Base-by-base conservation (phyloP, 2,797 vertebrate species). In the Acanthis flammea region DNA sequence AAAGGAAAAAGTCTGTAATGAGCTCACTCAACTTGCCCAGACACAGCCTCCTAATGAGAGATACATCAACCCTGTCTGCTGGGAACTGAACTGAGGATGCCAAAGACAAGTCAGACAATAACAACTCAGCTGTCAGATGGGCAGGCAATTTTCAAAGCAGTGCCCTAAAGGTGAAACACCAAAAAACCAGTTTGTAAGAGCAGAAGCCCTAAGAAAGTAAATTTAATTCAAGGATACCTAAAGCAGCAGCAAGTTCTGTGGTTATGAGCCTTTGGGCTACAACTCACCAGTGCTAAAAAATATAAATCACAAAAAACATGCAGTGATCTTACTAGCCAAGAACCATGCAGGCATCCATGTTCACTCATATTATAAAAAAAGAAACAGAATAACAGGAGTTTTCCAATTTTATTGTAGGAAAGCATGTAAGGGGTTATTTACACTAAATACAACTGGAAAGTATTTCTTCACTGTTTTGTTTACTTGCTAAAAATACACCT, bases 351-450 rank as follows among this genome's bases (percentile, higher is more conserved):
- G 35, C 53, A 53, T 11, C 14, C 10, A 15, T 1, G 21, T 47
- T 66, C 41, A 15, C 45, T 73, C 33, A 19, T 6, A 4, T 2
- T 53, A 79, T 21, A 27, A 65, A 24, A 23, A 15, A 54, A 6
- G 31, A 90, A 91, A 51, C 27, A 57, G 12, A 86, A 23, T 7
- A 61, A 19, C 9, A 7, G 2, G 10, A 45, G 24, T 54, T 72
- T 70, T 48, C 77, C 58, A 24, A 31, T 68, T 95, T 93, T 86
- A 94, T 75, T 93, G 47, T 19, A 88, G n/a, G 54, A 81, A 84
- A 90, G 58, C 62, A 78, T 7, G 4, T 6, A 57, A 61, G 15
- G 25, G 9, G 25, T 81, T 75, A 91, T 63, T 90, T 83, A 76
- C 41, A 82, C 58, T n/a, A 7, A 75, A 66, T 68, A 48, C 45